These are phyloP conservation scores for Sciaenops ocellatus DNA, from an alignment of 2,797 vertebrate genomes.

Conservation along the genomic window DNA sequence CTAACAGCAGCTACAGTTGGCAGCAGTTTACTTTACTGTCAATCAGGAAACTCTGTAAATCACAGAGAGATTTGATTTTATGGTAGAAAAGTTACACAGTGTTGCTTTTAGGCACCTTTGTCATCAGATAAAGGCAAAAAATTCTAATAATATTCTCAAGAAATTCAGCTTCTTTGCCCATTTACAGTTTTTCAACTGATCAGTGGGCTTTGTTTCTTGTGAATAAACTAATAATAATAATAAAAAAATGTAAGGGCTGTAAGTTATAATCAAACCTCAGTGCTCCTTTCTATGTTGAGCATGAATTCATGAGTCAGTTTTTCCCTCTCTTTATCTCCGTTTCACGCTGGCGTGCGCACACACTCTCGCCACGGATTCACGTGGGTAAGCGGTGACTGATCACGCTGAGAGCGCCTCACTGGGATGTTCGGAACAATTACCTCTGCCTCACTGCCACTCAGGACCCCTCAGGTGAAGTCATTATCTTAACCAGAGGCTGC, in stretches of 20 bases:
- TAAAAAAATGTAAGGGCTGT: background rate
- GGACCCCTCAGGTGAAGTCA: constrained; percentile 81
- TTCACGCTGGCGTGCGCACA: constrained; percentile 21
- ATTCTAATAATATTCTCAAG: background rate
- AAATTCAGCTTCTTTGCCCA: background rate
- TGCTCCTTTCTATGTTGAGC: constrained; percentile 1
- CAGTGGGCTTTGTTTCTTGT: background rate
- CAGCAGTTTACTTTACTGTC: too few species aligned
- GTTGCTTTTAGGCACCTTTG: too few species aligned
- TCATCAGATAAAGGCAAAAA: background rate
- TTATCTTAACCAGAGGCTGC: constrained; percentile 78
- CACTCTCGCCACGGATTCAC: constrained; percentile 15
- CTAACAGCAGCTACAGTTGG: too few species aligned
- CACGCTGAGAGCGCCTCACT: constrained; percentile 77
- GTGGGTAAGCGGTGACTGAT: constrained; percentile 39
- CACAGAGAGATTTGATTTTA: too few species aligned
- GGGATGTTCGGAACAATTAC: constrained; percentile 83
- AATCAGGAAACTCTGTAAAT: too few species aligned
- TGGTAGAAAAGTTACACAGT: too few species aligned
- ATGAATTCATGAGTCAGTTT: constrained; percentile 37
- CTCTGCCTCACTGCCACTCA: constrained; percentile 74
- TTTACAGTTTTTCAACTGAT: background rate
- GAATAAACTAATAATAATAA: background rate
- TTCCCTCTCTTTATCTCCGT: constrained; percentile 23
- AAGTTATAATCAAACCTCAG: background rate